phyloP scores from a whole-genome alignment of 2,113 vertebrate genomes.

The Hemibagrus wyckioides region DNA sequence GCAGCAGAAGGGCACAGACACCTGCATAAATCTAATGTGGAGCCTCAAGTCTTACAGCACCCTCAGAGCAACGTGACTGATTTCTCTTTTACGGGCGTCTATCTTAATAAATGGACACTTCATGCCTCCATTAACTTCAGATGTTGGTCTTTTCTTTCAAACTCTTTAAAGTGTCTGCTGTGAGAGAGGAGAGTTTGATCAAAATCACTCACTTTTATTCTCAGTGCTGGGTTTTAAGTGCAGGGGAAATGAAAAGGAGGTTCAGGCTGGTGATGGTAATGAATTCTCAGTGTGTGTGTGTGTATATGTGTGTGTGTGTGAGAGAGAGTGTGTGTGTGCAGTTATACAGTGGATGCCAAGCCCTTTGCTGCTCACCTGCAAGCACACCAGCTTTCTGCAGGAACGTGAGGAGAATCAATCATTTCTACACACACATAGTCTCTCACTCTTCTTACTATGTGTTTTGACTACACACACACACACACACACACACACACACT shows the following conservation, averaged over 20 bases:
- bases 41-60: neutral
- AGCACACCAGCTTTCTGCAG: neutral
- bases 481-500: neutral
- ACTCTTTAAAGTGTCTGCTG: neutral
- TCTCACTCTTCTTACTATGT: neutral
- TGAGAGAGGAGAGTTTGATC: too few species aligned
- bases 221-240: neutral
- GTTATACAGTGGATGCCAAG: neutral
- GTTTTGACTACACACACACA: neutral
- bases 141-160: too few species aligned
- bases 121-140: too few species aligned
- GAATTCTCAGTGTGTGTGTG: neutral
- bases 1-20: neutral
- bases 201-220: neutral
- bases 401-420: neutral
- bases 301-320: neutral
- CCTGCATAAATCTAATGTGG: neutral
- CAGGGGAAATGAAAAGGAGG: neutral
- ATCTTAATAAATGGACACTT: neutral
- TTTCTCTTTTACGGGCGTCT: neutral
- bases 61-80: neutral
- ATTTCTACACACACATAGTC: neutral
- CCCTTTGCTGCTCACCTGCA: neutral
- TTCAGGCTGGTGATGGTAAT: neutral
- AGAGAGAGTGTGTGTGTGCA: neutral